Evolutionary conservation across 2,113 vertebrate species (phyloP).

Genomic region (human): DNA sequence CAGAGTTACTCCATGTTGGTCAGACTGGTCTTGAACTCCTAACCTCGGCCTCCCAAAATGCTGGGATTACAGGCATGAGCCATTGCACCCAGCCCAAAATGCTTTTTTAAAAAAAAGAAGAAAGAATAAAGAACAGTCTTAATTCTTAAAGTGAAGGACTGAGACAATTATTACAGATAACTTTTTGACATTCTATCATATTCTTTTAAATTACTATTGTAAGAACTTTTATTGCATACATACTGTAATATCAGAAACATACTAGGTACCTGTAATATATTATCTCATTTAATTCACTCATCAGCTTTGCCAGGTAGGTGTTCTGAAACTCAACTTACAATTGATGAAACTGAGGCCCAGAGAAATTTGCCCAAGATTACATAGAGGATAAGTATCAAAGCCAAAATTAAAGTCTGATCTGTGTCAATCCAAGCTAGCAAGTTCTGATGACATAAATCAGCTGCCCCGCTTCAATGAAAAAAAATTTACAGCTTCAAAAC

Average conservation of each 20-base stretch:
- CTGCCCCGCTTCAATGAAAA: background rate
- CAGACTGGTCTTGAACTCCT: too few relatives aligned
- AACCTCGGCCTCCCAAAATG: too few relatives aligned
- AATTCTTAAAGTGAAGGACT: background rate
- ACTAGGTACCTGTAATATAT: background rate
- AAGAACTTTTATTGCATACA: background rate
- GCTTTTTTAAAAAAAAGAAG: too few relatives aligned
- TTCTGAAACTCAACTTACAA: background rate
- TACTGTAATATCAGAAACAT: background rate
- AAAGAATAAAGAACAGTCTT: background rate
- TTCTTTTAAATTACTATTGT: background rate
- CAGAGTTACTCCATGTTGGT: too few relatives aligned
- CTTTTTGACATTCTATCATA: background rate
- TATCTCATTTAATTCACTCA: background rate
- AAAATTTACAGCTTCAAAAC: background rate
- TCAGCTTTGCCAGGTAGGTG: background rate
- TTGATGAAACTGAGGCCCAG: background rate
- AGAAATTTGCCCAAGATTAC: background rate
- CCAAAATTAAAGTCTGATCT: background rate
- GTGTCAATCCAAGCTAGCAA: background rate
- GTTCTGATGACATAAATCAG: background rate
- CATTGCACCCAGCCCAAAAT: too few relatives aligned
- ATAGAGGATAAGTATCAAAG: background rate
- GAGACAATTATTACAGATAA: background rate
- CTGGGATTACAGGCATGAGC: too few relatives aligned